A percentile compares a stretch with the other conserved stretches of the same genome.
phyloP scores from a whole-genome alignment of 2,888 invertebrate species.

The Sussaba pulchella region DNA sequence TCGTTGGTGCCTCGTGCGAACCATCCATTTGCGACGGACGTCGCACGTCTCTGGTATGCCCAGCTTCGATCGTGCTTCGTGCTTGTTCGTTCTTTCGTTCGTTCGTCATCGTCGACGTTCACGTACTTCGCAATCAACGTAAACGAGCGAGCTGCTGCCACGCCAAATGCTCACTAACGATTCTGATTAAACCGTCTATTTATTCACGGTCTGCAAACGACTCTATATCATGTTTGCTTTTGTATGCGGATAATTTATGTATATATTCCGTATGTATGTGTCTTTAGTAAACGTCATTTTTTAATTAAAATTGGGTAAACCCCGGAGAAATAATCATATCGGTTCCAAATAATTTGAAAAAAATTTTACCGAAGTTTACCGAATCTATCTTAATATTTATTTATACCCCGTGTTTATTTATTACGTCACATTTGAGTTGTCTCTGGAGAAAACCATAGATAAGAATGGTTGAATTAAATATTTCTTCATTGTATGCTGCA shows the following conservation, averaged over 20 bases:
- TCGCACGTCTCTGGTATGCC: background rate
- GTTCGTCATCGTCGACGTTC: background rate
- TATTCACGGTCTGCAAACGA: conserved; percentile 10
- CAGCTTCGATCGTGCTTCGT: conserved; percentile 3
- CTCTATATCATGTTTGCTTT: background rate
- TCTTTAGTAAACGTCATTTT: too few relatives aligned
- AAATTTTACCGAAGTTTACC: too few relatives aligned
- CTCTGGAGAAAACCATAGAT: too few relatives aligned
- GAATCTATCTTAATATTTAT: too few relatives aligned
- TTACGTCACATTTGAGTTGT: too few relatives aligned
- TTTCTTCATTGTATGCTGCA: too few relatives aligned
- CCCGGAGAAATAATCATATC: too few relatives aligned
- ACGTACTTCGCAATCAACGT: conserved; percentile 33
- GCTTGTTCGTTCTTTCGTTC: background rate
- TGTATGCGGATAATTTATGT: background rate
- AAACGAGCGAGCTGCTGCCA: conserved; percentile 15
- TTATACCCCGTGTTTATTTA: too few relatives aligned
- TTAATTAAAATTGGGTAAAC: too few relatives aligned
- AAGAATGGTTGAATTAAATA: too few relatives aligned
- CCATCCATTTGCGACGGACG: conserved; percentile 33
- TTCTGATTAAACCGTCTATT: conserved; percentile 42
- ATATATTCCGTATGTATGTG: too few relatives aligned
- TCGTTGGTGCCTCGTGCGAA: conserved; percentile 9
- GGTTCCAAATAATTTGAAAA: too few relatives aligned
- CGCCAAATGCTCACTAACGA: background rate